phyloP scores from a whole-genome alignment of 2,888 invertebrate species.

The Cataglyphis livida region DNA sequence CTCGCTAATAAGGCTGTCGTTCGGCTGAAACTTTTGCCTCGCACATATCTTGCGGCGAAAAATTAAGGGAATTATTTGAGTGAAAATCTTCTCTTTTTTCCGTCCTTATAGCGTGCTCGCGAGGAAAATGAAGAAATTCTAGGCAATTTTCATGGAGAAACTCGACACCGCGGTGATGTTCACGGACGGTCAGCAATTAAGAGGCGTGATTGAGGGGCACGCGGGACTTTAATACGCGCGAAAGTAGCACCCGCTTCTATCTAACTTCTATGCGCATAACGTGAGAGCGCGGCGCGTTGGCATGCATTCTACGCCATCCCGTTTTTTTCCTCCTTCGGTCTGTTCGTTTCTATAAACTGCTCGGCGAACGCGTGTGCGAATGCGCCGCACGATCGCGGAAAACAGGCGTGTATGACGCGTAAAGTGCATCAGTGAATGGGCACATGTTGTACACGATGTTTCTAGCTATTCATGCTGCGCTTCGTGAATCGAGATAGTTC shows the following conservation, averaged over 20 bases:
- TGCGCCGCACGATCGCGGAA: constrained; percentile 45
- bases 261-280: constrained; percentile 53
- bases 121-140: constrained; percentile 62
- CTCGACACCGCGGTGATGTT: constrained; percentile 52
- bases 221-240: constrained; percentile 58
- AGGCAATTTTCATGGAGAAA: constrained; percentile 72
- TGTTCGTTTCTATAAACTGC: constrained; percentile 15
- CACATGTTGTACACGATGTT: not conserved
- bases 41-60: not conserved
- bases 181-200: constrained; percentile 69
- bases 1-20: constrained; percentile 4
- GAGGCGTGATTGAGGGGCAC: constrained; percentile 76
- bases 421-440: constrained; percentile 33
- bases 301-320: constrained; percentile 54
- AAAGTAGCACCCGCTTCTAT: constrained; percentile 42
- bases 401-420: constrained; percentile 33
- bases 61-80: constrained; percentile 19
- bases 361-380: constrained; percentile 35
- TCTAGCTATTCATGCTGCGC: not conserved
- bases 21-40: constrained; percentile 12
- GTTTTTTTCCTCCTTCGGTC: constrained; percentile 1
- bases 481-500: not conserved
- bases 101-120: constrained; percentile 34
- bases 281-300: constrained; percentile 56
- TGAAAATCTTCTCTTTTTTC: constrained; percentile 54